Base-by-base conservation (phyloP, 2,888 invertebrate species). In the Agrotis segetum region DNA sequence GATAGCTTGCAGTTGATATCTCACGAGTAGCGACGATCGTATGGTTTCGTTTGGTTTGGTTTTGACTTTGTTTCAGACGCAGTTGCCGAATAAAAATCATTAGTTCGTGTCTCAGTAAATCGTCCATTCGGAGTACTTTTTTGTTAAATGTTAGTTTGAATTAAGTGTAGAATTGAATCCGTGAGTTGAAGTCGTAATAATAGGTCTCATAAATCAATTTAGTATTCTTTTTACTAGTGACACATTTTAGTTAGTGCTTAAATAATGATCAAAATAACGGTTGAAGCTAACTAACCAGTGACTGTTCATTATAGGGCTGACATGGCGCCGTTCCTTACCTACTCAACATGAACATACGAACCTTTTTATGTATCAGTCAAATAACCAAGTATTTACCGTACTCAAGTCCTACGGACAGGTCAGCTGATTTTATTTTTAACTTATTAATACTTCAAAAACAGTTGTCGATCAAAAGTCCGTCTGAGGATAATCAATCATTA, bases 231-330 rank as follows among this genome's bases (percentile, higher is more conserved):
- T n/a, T 24, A 53, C 9, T 9, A 3, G 24, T 29, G 21, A 52
- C 6, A 24, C 24, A 47, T 21, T 60, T 55, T 65, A 66, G 21
- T 67, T 52, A 4, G 17, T 40, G 17, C 9, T 13, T 67, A 59
- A n/a, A 52, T 58, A 14, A 21, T 74, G 34, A 34, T 34, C 7
- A 34, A 24, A 44, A 46, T 21, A 21, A 14, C 16, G 5, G 34
- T 40, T 1, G 1, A 56, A 0, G 1, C 24, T 13, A n/a, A 52
- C 24, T 77, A 72, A 79, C 16, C 47, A 29, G 5, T 17, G 16
- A 24, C 66, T 67, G 19, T 81, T 66, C 46, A 11, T 79, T 81
- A 24, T 79, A 81, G 79, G 62, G 55, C 24, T 63, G 72, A 63
- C 19, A 49, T 9, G 55, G 59, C 50, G 58, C 47, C 17, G n/a